Conservation (phyloP, 2,888 invertebrate species). For the Acanthosepion lycidas region DNA sequence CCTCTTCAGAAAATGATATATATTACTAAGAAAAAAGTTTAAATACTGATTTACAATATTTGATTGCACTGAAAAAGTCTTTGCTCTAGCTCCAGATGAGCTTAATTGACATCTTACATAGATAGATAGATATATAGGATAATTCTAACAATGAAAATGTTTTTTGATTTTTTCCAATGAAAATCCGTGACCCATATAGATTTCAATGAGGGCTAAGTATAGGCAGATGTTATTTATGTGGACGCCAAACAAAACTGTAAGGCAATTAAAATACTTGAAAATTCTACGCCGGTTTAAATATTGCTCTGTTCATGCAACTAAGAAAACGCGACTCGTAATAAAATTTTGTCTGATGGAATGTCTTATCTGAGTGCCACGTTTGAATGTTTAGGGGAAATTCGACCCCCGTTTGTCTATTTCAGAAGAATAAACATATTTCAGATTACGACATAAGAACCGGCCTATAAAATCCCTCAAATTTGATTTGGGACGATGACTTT, state of each 20-base stretch:
- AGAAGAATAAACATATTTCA: not conserved
- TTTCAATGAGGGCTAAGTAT: not conserved
- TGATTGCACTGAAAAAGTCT: too few species aligned
- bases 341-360: not conserved
- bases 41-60: too few species aligned
- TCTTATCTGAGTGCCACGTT: not conserved
- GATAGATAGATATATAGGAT: not conserved
- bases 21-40: too few species aligned
- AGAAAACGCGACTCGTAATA: not conserved
- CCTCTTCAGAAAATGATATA: too few species aligned
- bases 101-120: too few species aligned
- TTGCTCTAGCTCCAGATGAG: too few species aligned
- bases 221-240: constrained; percentile 14
- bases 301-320: not conserved
- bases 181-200: not conserved
- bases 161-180: not conserved
- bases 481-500: not conserved
- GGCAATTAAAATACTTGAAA: not conserved
- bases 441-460: not conserved
- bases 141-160: not conserved
- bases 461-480: not conserved
- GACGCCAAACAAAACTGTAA: not conserved
- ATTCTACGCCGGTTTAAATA: not conserved
- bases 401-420: not conserved
- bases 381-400: constrained; percentile 33